Percentiles rank a stretch among this genome's conserved stretches.
Evolutionary conservation across 2,797 vertebrate genomes (phyloP).

Genomic region (Neosilurus hyrtlii): DNA sequence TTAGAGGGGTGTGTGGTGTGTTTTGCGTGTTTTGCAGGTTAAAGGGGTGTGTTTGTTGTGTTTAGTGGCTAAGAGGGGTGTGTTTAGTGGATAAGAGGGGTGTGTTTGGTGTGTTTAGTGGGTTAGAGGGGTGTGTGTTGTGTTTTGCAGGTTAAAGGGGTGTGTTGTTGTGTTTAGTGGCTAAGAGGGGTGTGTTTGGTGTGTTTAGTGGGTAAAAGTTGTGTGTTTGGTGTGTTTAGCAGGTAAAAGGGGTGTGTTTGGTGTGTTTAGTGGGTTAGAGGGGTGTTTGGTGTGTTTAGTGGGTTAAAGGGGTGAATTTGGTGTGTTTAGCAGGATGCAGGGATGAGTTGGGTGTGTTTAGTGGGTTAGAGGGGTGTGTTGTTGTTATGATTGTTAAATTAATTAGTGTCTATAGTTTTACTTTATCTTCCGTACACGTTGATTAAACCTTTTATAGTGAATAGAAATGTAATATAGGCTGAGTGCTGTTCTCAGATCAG

Average conservation of each 20-base stretch:
- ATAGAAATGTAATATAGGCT: not conserved
- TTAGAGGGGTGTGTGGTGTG: not conserved
- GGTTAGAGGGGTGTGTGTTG: not conserved
- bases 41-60: not conserved
- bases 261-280: not conserved
- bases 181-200: not conserved
- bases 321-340: no score
- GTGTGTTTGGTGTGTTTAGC: not conserved
- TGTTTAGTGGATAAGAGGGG: not conserved
- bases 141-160: not conserved
- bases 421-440: not conserved
- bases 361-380: not conserved
- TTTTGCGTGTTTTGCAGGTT: not conserved
- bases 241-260: not conserved
- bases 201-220: not conserved
- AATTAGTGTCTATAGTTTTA: not conserved
- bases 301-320: not conserved
- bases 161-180: not conserved
- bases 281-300: not conserved
- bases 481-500: conserved; percentile 16
- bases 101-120: not conserved
- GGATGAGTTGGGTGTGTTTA: not conserved
- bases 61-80: not conserved
- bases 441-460: not conserved
- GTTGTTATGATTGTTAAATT: not conserved